Conservation (phyloP, 2,888 invertebrate species). For the Epinotia bilunana region DNA sequence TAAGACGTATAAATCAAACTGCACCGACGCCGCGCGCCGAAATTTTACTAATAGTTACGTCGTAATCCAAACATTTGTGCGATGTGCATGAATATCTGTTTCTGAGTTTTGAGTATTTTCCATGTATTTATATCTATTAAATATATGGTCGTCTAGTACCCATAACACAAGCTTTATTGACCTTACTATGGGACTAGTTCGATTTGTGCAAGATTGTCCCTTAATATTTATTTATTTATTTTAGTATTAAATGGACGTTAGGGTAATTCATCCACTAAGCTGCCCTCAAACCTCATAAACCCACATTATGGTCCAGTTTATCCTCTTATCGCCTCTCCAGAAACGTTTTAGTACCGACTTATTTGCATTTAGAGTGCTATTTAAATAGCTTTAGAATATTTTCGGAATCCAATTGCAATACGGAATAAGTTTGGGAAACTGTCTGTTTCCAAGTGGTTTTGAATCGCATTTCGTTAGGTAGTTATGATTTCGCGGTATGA, state of each 20-base stretch:
- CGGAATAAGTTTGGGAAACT: slow-evolving; percentile 29
- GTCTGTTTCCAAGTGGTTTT: background rate
- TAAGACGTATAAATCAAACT: no score
- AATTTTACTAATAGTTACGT: no score
- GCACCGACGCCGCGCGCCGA: no score
- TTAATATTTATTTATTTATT: no score
- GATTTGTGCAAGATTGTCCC: no score
- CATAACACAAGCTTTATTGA: no score
- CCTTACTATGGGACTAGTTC: no score
- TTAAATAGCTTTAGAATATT: slow-evolving; percentile 42
- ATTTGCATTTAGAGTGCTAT: slow-evolving; percentile 45
- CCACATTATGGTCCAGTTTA: slow-evolving; percentile 36
- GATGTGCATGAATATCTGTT: no score
- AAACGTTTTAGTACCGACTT: slow-evolving; percentile 32
- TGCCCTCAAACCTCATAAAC: slow-evolving; percentile 27
- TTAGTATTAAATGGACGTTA: background rate
- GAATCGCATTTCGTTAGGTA: background rate
- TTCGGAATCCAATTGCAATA: slow-evolving; percentile 35
- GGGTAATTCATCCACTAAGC: background rate
- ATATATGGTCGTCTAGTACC: no score
- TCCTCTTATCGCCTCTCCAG: slow-evolving; percentile 38
- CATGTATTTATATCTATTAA: no score
- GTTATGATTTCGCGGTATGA: background rate
- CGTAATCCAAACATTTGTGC: no score
- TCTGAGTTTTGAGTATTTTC: no score